These are phyloP conservation scores for Nyleta sp. DNA, from an alignment of 2,888 invertebrate genomes.

Conservation along the genomic window DNA sequence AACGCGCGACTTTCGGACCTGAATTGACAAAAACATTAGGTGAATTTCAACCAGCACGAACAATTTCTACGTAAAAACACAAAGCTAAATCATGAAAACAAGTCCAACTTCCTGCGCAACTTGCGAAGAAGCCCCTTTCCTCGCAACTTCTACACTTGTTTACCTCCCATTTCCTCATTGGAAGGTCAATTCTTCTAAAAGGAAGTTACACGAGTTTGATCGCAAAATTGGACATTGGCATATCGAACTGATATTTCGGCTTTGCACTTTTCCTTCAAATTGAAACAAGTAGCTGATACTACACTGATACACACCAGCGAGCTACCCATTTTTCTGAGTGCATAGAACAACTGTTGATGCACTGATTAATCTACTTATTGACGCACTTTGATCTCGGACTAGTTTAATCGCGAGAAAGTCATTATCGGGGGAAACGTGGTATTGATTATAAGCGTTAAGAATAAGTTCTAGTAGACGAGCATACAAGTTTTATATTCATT, in stretches of 20 bases:
- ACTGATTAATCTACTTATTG: constrained; percentile 7
- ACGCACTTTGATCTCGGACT: constrained; percentile 27
- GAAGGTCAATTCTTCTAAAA: no score
- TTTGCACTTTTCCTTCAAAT: no score
- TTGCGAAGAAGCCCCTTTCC: not conserved
- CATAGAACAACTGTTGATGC: constrained; percentile 3
- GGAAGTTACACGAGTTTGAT: no score
- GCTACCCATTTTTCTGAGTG: not conserved
- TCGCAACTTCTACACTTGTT: no score
- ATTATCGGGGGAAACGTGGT: constrained; percentile 9
- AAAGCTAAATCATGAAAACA: not conserved
- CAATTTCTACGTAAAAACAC: not conserved
- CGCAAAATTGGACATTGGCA: no score
- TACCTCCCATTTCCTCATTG: no score
- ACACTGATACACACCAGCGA: no score
- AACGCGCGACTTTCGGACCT: constrained; percentile 70
- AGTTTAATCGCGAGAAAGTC: constrained; percentile 20
- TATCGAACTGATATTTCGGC: no score
- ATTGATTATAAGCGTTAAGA: constrained; percentile 14
- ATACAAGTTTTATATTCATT: not conserved
- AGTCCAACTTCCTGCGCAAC: not conserved
- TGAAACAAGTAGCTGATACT: no score
- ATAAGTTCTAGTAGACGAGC: not conserved
- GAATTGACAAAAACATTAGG: constrained; percentile 42
- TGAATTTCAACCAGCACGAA: constrained; percentile 1